phyloP scores from a whole-genome alignment of 2,113 vertebrate species.

The Paedocypris sp. region DNA sequence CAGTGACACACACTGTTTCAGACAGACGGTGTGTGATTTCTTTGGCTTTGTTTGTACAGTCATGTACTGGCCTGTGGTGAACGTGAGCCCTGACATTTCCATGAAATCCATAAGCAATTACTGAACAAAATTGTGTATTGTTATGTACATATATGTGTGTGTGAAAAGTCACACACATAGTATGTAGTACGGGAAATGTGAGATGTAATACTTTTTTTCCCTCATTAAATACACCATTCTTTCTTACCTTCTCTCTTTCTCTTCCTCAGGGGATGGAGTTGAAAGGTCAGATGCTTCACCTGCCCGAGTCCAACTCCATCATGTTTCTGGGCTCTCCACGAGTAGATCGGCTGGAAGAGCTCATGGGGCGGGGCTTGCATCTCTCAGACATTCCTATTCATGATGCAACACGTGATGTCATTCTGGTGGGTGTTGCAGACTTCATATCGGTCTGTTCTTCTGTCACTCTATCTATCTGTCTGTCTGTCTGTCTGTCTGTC shows the following conservation, averaged over 20 bases:
- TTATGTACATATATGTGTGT: no score
- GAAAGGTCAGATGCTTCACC: conserved; percentile 97
- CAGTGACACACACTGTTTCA: not conserved
- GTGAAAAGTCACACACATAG: no score
- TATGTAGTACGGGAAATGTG: no score
- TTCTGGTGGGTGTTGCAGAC: conserved; percentile 62
- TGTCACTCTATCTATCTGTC: no score
- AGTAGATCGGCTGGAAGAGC: conserved; percentile 93
- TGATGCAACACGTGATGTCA: conserved; percentile 91
- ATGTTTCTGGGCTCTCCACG: conserved; percentile 94
- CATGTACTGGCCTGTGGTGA: not conserved
- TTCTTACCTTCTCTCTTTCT: conserved; percentile 32
- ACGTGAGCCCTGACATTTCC: no score
- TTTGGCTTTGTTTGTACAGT: not conserved
- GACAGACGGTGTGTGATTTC: not conserved
- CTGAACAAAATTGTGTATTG: no score
- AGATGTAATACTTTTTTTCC: no score
- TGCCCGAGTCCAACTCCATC: conserved; percentile 84
- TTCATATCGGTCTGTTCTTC: no score
- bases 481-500: no score
- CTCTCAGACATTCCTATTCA: conserved; percentile 97
- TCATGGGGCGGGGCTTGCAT: conserved; percentile 92
- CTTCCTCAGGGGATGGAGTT: conserved; percentile 87
- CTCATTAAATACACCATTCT: conserved; percentile 9
- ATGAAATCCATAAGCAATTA: no score